phyloP scores from a whole-genome alignment of 2,113 vertebrate species.

The Ptilonorhynchus violaceus region DNA sequence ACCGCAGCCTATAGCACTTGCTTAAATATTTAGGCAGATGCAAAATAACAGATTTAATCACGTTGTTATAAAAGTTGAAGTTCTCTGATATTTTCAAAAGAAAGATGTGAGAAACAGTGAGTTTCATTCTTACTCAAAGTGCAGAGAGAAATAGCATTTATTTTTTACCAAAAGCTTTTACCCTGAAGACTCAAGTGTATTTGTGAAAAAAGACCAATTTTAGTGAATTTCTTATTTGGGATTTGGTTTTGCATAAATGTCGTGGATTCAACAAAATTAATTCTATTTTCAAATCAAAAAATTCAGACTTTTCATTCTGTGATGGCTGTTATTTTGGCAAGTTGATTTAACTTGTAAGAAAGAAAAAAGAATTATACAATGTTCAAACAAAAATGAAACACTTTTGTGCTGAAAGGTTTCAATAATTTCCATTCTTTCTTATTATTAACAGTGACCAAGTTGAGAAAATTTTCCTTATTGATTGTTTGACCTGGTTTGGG shows the following conservation, averaged over 20 bases:
- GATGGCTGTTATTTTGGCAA: not conserved
- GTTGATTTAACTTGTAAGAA: not conserved
- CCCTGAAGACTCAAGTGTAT: not conserved
- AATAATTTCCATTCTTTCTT: not conserved
- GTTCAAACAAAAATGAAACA: not conserved
- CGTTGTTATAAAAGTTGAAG: not conserved
- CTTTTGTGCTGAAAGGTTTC: not conserved
- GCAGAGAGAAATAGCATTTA: not conserved
- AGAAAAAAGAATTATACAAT: not conserved
- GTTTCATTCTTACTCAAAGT: not conserved
- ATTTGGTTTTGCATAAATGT: not conserved
- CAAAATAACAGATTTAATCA: not conserved
- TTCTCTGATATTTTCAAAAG: not conserved
- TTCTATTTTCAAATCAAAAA: not conserved
- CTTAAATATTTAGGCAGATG: constrained; percentile 19
- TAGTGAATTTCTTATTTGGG: not conserved
- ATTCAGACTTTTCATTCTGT: not conserved
- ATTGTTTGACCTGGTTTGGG: not conserved
- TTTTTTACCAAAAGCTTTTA: not conserved
- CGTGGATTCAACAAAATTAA: not conserved
- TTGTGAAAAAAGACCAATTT: not conserved
- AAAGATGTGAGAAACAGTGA: not conserved
- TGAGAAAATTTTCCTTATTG: not conserved
- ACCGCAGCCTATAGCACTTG: not conserved
- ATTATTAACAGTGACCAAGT: not conserved